Conservation (phyloP, 1,140 invertebrate species). For the Pseudomyrmex concolor region DNA sequence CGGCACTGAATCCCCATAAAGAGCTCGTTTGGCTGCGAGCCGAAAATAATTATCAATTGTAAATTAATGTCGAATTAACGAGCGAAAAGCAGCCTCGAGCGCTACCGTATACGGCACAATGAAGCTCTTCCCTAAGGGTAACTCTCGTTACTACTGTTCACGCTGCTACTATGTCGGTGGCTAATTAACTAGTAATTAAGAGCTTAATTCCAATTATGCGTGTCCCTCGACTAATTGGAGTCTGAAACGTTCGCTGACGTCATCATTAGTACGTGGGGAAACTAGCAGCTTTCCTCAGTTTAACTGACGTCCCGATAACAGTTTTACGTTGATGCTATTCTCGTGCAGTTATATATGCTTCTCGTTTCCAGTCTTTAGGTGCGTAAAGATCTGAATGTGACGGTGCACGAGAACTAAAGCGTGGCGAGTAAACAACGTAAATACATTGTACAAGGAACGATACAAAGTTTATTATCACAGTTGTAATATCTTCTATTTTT, state of each 20-base stretch:
- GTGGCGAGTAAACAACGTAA: too few relatives aligned
- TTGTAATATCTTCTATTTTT: too few relatives aligned
- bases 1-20: neutral
- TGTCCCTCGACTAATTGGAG: conserved; percentile 80
- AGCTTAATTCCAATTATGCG: conserved; percentile 80
- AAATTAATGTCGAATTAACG: conserved; percentile 77
- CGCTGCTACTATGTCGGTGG: conserved; percentile 60
- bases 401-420: too few relatives aligned
- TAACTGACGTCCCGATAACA: neutral
- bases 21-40: conserved; percentile 13
- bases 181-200: conserved; percentile 82
- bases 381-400: too few relatives aligned
- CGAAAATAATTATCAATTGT: conserved; percentile 78
- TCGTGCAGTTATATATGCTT: neutral
- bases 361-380: neutral
- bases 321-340: neutral
- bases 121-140: conserved; percentile 71
- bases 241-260: conserved; percentile 72
- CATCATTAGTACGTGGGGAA: conserved; percentile 11
- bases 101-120: conserved; percentile 68
- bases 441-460: too few relatives aligned
- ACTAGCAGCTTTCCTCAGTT: neutral
- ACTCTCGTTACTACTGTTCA: conserved; percentile 73
- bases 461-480: too few relatives aligned
- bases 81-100: conserved; percentile 63